Evolutionary conservation across 2,797 vertebrate genomes (phyloP).

Genomic region (Tenualosa ilisha): DNA sequence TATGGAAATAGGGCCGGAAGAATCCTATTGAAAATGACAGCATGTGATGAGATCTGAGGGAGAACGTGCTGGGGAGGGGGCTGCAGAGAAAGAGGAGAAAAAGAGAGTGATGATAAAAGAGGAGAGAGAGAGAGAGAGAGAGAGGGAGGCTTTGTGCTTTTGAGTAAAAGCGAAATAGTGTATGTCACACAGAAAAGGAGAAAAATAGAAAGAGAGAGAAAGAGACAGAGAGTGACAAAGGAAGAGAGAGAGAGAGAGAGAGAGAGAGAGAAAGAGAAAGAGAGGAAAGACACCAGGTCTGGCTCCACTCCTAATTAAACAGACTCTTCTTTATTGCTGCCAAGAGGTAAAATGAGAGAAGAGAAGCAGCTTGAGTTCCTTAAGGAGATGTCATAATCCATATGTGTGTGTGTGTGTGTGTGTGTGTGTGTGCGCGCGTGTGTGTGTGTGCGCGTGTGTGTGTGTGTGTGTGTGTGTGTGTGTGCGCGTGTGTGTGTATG

Average conservation of each 20-base stretch:
- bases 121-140: not conserved
- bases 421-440: constrained; percentile 9
- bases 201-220: not conserved
- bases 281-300: constrained; percentile 18
- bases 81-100: not conserved
- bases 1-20: constrained; percentile 51
- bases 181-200: not conserved
- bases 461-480: not conserved
- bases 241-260: not conserved
- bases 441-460: not conserved
- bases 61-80: not conserved
- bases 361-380: not conserved
- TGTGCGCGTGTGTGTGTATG: not conserved
- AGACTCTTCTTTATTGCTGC: constrained; percentile 19
- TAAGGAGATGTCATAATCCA: constrained; percentile 31
- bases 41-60: constrained; percentile 54
- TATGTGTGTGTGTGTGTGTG: constrained; percentile 21
- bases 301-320: constrained; percentile 50
- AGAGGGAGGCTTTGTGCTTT: not conserved
- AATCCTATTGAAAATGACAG: constrained; percentile 47
- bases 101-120: not conserved
- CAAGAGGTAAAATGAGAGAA: not conserved
- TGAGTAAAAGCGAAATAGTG: not conserved
- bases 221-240: not conserved
- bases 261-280: not conserved